phyloP scores from a whole-genome alignment of 2,888 invertebrate genomes.

The Amiota minor region DNA sequence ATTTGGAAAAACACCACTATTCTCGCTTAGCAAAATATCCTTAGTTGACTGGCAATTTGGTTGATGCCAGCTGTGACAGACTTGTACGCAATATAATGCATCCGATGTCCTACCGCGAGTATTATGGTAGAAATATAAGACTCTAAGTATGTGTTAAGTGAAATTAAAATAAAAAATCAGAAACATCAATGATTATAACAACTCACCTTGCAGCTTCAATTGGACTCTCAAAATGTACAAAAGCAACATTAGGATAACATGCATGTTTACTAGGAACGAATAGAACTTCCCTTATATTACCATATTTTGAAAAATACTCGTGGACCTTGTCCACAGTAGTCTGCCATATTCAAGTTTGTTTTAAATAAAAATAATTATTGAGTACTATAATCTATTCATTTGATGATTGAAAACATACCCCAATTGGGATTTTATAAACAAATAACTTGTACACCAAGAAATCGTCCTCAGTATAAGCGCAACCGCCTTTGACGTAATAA shows the following conservation, averaged over 20 bases:
- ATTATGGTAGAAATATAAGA: not conserved
- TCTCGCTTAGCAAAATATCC: not conserved
- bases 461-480: slow-evolving; percentile 55
- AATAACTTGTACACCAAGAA: slow-evolving; percentile 46
- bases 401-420: slow-evolving; percentile 34
- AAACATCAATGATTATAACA: not conserved
- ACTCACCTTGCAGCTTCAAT: slow-evolving; percentile 26
- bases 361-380: no score
- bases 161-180: not conserved
- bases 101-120: not conserved
- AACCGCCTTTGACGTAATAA: slow-evolving; percentile 36
- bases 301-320: not conserved
- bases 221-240: slow-evolving; percentile 22
- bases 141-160: not conserved
- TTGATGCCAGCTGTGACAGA: slow-evolving; percentile 56
- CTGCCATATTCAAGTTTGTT: not conserved
- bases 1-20: no score
- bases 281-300: not conserved
- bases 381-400: no score
- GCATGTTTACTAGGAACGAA: not conserved
- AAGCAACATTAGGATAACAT: not conserved
- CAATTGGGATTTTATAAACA: slow-evolving; percentile 37
- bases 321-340: not conserved
- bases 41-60: slow-evolving; percentile 29
- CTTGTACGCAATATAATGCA: slow-evolving; percentile 34